These are phyloP conservation scores for Cenopis cana DNA, from an alignment of 2,888 invertebrate species.

Conservation along the genomic window DNA sequence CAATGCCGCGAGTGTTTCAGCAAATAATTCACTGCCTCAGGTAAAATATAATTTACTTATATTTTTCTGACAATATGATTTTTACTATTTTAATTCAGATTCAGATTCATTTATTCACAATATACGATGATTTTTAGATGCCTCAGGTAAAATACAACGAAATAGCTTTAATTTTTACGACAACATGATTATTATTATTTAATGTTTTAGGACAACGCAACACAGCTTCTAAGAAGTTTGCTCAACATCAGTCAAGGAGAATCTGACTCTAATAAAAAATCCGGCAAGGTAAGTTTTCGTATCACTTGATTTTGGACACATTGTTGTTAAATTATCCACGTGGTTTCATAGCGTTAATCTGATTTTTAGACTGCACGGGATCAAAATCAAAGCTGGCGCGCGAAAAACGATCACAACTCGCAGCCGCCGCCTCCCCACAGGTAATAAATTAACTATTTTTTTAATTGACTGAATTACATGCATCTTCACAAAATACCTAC, in stretches of 20 bases:
- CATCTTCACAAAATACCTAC: not conserved
- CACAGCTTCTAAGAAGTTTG: conserved; percentile 71
- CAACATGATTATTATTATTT: too few species aligned
- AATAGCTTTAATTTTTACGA: too few species aligned
- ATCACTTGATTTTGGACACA: not conserved
- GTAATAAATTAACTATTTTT: conserved; percentile 47
- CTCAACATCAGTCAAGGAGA: conserved; percentile 74
- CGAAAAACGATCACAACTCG: conserved; percentile 49
- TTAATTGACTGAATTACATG: not conserved
- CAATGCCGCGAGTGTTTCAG: conserved; percentile 43
- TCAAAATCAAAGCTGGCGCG: conserved; percentile 62
- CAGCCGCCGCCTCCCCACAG: conserved; percentile 50
- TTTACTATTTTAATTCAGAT: too few species aligned
- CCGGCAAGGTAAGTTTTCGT: conserved; percentile 60
- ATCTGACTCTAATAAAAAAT: conserved; percentile 59
- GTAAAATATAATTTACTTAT: not conserved
- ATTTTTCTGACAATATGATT: too few species aligned
- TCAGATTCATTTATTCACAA: too few species aligned
- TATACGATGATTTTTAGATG: too few species aligned
- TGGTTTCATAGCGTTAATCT: not conserved
- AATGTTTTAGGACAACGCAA: conserved; percentile 66
- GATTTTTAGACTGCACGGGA: conserved; percentile 51
- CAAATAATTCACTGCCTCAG: conserved; percentile 46
- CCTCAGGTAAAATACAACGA: not conserved
- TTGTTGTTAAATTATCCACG: not conserved